Base-by-base conservation (phyloP, 92 coral and sea anemone genomes). In the Pocillopora meandrina region DNA sequence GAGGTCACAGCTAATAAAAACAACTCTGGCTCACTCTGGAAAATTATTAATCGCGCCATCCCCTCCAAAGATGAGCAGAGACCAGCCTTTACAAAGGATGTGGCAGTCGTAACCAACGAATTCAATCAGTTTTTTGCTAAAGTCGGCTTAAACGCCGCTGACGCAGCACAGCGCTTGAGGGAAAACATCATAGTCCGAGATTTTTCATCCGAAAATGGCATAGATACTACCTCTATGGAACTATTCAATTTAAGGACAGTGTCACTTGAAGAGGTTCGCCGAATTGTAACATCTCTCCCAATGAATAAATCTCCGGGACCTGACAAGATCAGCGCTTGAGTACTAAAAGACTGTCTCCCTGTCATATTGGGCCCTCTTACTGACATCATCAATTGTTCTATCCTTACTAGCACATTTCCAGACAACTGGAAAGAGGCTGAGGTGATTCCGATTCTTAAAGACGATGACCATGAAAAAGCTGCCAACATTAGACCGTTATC, bases 401-500 rank as follows among this genome's bases (percentile, higher is more conserved):
- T n/a, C n/a, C n/a, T n/a, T n/a, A n/a, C n/a, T n/a, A n/a, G n/a
- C n/a, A n/a, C n/a, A n/a, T n/a, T n/a, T n/a, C n/a, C n/a, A n/a
- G n/a, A n/a, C n/a, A n/a, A n/a, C n/a, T n/a, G n/a, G n/a, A n/a
- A n/a, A n/a, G n/a, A n/a, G n/a, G n/a, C n/a, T n/a, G n/a, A n/a
- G n/a, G n/a, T n/a, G n/a, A n/a, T n/a, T n/a, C n/a, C n/a, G n/a
- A n/a, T n/a, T n/a, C n/a, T n/a, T n/a, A n/a, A n/a, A n/a, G n/a
- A n/a, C n/a, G n/a, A n/a, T 79, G 80, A 87, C 47, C 90, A 87
- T 18, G 86, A 87, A 65, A 83, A 14, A 71, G 87, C 83, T 11
- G 63, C 90, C 19, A 82, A 87, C 63, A 87, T 81, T 31, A 69
- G 87, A 56, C 83, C 78, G 14, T n/a, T 87, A 56, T 87, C 91